phyloP scores from a whole-genome alignment of 2,888 invertebrate species.

The Drosophila crucigera region DNA sequence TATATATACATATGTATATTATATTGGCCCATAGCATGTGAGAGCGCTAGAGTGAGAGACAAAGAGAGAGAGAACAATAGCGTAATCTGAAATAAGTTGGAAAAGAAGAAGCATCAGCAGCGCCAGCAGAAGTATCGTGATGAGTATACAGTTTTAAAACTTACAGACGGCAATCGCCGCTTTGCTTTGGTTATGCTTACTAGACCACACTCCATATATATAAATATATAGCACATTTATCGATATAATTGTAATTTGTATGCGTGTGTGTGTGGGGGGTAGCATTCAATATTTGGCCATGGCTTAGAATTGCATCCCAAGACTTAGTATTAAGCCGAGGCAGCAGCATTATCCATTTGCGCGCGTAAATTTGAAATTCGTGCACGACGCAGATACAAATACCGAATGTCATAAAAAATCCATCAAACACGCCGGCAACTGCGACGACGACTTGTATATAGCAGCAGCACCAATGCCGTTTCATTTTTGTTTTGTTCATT shows the following conservation, averaged over 20 bases:
- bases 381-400: constrained; percentile 42
- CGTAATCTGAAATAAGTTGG: constrained; percentile 79
- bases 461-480: constrained; percentile 61
- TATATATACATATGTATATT: constrained; percentile 49
- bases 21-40: constrained; percentile 58
- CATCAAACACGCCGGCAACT: constrained; percentile 74
- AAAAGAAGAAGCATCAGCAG: constrained; percentile 77
- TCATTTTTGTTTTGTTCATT: constrained; percentile 81
- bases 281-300: constrained; percentile 48
- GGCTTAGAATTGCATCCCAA: constrained; percentile 44
- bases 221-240: background rate
- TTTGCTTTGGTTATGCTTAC: constrained; percentile 57
- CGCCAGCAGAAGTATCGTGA: constrained; percentile 76
- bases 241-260: constrained; percentile 6
- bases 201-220: constrained; percentile 28
- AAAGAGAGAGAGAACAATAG: constrained; percentile 62
- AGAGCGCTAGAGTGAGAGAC: constrained; percentile 70
- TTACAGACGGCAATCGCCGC: constrained; percentile 66
- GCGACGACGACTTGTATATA: constrained; percentile 39
- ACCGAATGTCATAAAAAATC: constrained; percentile 55
- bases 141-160: constrained; percentile 80
- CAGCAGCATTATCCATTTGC: constrained; percentile 46
- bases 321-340: constrained; percentile 11
- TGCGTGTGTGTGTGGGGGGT: constrained; percentile 19
- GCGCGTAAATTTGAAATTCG: constrained; percentile 68